A percentile compares a stretch with the other conserved stretches of the same genome.
Conservation (phyloP, 2,113 vertebrate species). For the Peromyscus polionotus region DNA sequence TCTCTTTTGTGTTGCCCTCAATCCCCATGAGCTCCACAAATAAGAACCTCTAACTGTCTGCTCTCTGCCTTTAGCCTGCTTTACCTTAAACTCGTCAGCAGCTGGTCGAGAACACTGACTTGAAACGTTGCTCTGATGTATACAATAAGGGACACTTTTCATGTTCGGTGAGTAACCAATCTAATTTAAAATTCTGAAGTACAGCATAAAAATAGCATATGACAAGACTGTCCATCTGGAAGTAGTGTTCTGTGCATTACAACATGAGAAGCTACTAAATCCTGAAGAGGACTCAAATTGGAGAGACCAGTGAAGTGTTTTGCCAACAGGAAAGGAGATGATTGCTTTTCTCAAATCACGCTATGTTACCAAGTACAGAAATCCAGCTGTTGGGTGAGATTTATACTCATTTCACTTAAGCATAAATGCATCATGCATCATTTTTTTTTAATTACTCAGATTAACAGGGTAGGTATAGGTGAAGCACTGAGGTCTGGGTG, state of each 20-base stretch:
- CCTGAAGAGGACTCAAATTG: constrained; percentile 71
- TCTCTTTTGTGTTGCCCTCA: background rate
- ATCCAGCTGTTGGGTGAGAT: constrained; percentile 75
- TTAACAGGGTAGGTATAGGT: constrained; percentile 71
- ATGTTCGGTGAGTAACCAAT: constrained; percentile 68
- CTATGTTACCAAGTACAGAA: constrained; percentile 68
- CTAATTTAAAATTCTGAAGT: constrained; percentile 76
- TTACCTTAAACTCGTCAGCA: constrained; percentile 64
- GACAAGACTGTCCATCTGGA: constrained; percentile 80
- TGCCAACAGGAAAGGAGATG: constrained; percentile 77
- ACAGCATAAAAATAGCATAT: constrained; percentile 77
- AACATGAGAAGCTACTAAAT: constrained; percentile 72
- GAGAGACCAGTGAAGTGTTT: constrained; percentile 72
- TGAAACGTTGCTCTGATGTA: constrained; percentile 56
- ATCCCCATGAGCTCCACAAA: background rate
- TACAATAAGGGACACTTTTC: constrained; percentile 47
- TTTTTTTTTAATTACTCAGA: constrained; percentile 75
- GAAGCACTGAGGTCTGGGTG: constrained; percentile 61
- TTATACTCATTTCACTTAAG: constrained; percentile 68
- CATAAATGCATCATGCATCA: constrained; percentile 70
- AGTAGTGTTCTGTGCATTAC: constrained; percentile 54
- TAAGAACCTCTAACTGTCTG: background rate
- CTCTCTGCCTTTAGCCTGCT: background rate
- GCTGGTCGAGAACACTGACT: constrained; percentile 47
- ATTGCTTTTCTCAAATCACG: constrained; percentile 66